Evolutionary conservation across 2,888 invertebrate species (phyloP).

Genomic region (Halictus ligatus): DNA sequence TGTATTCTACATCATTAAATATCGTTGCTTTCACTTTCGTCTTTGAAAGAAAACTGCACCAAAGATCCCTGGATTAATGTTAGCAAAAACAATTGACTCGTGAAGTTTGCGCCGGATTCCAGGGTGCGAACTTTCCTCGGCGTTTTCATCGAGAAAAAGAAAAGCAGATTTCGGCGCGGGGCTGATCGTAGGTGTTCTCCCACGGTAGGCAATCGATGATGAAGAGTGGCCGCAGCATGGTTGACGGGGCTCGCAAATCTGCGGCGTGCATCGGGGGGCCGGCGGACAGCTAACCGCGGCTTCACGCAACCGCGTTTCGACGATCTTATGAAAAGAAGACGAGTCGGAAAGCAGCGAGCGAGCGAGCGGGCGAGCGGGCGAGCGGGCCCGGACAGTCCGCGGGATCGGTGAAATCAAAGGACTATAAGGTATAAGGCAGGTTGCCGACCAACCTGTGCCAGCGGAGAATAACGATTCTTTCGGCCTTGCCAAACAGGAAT

Average conservation of each 20-base stretch:
- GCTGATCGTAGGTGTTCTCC: background rate
- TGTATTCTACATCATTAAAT: too few species aligned
- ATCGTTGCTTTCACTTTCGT: too few species aligned
- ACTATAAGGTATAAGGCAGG: conserved; percentile 64
- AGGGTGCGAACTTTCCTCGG: background rate
- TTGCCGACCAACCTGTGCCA: conserved; percentile 67
- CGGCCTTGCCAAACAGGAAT: conserved; percentile 79
- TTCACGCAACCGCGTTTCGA: conserved; percentile 47
- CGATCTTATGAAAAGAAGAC: conserved; percentile 64
- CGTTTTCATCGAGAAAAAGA: background rate
- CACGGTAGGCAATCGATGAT: background rate
- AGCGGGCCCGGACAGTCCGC: conserved; percentile 48
- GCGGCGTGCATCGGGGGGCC: conserved; percentile 3
- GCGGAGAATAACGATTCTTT: conserved; percentile 78
- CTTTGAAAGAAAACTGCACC: too few species aligned
- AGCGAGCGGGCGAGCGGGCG: conserved; percentile 30
- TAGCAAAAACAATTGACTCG: background rate
- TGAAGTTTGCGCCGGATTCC: background rate
- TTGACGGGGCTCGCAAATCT: conserved; percentile 23
- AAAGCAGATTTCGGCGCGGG: background rate
- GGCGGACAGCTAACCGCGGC: background rate
- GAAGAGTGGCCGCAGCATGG: background rate
- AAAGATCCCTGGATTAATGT: too few species aligned
- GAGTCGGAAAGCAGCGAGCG: conserved; percentile 52
- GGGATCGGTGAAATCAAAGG: conserved; percentile 77